Base-by-base conservation (phyloP, 2,113 vertebrate species). In the Strix aluco region DNA sequence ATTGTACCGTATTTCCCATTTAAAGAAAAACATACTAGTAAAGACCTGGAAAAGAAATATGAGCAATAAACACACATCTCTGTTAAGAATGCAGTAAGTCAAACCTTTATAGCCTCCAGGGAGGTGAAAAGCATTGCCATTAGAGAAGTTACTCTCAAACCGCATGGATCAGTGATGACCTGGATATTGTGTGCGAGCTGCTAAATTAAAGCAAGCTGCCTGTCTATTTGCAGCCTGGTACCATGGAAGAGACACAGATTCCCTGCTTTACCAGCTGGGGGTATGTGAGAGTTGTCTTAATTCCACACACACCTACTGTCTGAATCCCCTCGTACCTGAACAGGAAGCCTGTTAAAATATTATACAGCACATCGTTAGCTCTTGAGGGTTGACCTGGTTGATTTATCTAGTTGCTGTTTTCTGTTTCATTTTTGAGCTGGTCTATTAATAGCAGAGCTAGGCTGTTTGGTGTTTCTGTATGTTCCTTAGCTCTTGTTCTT, bases 111-210 rank as follows among this genome's bases (percentile, higher is more conserved):
- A 73, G 69, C 6, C 46, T 66, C 20, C 26, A 23, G 29, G 21
- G 27, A 54, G 23, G 29, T 47, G 38, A 79, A 73, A 81, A 92
- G 17, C 27, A 27, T 70, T 59, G 26, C 32, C 16, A 3, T 25
- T 66, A 54, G 40, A 66, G 46, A 86, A 88, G 22, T 34, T 49
- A 47, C 17, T 85, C 71, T 69, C 36, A 15, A 88, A 27, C 52
- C 2, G 0, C 0, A 2, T 0, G 1, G 55, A 46, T 74, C 30
- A 9, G 29, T 34, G 87, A 13, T 61, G 44, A 30, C 26, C 81
- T 83, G 80, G 23, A 21, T 81, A 36, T 62, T 42, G 7, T 54
- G 32, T 26, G 11, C 13, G 2, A 40, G 70, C 46, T 75, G 58
- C 44, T n/a, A 19, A 66, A 38, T 42, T 55, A 70, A 85, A 79